Evolutionary conservation across 2,113 vertebrate species (phyloP), one percentile per base, ranked within the genome.

Genomic region (Setophaga coronata): DNA sequence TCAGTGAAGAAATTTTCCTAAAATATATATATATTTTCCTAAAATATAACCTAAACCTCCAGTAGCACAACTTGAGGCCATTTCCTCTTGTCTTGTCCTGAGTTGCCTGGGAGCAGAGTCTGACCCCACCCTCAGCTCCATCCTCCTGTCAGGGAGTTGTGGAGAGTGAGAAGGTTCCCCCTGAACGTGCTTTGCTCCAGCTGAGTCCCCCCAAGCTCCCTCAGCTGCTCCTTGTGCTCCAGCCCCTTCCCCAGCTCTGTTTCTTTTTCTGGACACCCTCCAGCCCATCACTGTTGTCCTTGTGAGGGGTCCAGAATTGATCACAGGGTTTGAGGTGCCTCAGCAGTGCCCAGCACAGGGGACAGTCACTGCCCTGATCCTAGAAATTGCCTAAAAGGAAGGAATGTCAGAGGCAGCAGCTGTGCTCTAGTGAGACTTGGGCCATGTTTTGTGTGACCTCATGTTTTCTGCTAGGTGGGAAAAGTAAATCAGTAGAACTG

Each of bases 401-500:
- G 29, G n/a, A 43, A 8, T 23, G 20, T n/a, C 48, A 61, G 45
- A 80, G 54, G 8, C 21, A 33, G 0, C 54, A 42, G 26, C 74
- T 80, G 19, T 69, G 40, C 64, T 42, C 11, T 3, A 3, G 2
- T 31, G 50, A 65, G 29, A 9, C 26, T 47, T 69, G 0, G 2
- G n/a, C 5, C 7, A 0, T 1, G 1, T 3, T 7, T 40, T 23
- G 33, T 14, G 50, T 79, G 78, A 87, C 42, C 48, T 36, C 18
- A 21, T 94, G 2, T 88, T 79, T 93, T 36, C 74, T 81, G 14
- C 34, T 34, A 99, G 99, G 99, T 90, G 99, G 99, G 48, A 99
- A 99, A 93, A 99, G 99, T 91, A 99, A 99, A 91, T 99, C 99
- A 0, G 99, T 99, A 4, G 99, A 99, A 64, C 96, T 99, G 93